A percentile compares a stretch with the other conserved stretches of the same genome.
Evolutionary conservation across 2,888 invertebrate species (phyloP).

Genomic region (Phanerotoma sp.): DNA sequence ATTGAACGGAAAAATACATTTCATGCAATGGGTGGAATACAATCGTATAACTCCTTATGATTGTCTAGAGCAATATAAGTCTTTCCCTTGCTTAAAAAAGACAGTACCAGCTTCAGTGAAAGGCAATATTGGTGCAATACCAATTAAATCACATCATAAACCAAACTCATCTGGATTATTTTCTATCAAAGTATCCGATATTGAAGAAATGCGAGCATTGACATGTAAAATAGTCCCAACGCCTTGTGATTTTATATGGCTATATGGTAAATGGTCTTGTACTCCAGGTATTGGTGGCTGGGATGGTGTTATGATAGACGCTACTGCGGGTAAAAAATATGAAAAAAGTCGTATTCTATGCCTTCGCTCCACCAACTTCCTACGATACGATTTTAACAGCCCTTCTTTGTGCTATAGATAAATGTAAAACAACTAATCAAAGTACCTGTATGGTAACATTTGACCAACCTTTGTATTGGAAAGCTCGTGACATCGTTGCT

Average conservation of each 20-base stretch:
- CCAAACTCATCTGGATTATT: neutral
- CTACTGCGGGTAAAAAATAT: conserved; percentile 36
- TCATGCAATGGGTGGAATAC: conserved; percentile 11
- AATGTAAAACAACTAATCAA: conserved; percentile 17
- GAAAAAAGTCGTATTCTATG: conserved; percentile 29
- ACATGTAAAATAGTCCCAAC: conserved; percentile 13
- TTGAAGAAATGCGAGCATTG: neutral
- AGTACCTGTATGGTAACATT: conserved; percentile 18
- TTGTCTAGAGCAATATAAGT: neutral
- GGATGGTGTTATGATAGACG: conserved; percentile 47
- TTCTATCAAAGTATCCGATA: neutral
- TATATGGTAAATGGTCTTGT: conserved; percentile 28
- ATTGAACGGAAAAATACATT: conserved; percentile 12
- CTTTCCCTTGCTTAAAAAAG: conserved; percentile 7
- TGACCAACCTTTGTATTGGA: conserved; percentile 28
- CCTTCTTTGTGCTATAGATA: conserved; percentile 20
- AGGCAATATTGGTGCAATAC: neutral
- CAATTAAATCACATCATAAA: conserved; percentile 1
- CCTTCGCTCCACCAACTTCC: conserved; percentile 25
- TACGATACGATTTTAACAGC: conserved; percentile 29
- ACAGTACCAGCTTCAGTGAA: conserved; percentile 8
- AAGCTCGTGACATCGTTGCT: conserved; percentile 23
- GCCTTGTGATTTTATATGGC: conserved; percentile 28
- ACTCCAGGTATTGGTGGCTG: conserved; percentile 43
- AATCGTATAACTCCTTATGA: conserved; percentile 12